Evolutionary conservation across 1,140 invertebrate genomes (phyloP), one percentile per base, ranked within the genome.

Genomic region (Drosophila auraria): DNA sequence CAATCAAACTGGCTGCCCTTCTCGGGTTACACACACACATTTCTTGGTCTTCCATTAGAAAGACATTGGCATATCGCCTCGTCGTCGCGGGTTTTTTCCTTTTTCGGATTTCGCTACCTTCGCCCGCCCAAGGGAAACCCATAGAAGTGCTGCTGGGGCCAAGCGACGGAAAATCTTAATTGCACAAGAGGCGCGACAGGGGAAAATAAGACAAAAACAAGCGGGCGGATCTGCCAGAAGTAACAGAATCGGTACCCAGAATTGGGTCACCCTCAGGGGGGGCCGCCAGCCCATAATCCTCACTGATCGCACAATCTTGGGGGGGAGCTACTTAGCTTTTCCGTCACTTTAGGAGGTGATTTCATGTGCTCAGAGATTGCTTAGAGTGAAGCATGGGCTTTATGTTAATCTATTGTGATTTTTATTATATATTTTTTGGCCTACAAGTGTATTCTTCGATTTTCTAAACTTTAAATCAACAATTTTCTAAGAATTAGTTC

Each of bases 21-120:
- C 82, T 84, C 82, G 45, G 61, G 53, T 84, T 82, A 74, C 79
- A 42, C 50, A 76, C 33, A 62, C 72, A 83, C 84, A 89, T 84
- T 87, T 87, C 84, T 89, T 87, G 81, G 83, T 89, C 83, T 87
- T 87, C 84, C 84, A 89, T 89, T 87, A 89, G 84, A 89, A 89
- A 89, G 82, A 90, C 86, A 90, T 90, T 89, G 84, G 76, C 78
- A 80, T 74, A 80, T 73, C 63, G 56, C 51, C 50, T 59, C 62
- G 33, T 75, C 44, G 33, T 45, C 25, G 65, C 20, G 27, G 44
- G 49, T 62, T 68, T 56, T 65, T 68, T 61, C 38, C 63, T 74
- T 59, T 63, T 61, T 66, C 60, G 27, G 75, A 60, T 49, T 63
- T 58, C 23, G 74, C 60, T 56, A 73, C 73, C 59, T 84, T 78